Conservation (phyloP, 2,113 vertebrate genomes). For the Echinops telfairi region DNA sequence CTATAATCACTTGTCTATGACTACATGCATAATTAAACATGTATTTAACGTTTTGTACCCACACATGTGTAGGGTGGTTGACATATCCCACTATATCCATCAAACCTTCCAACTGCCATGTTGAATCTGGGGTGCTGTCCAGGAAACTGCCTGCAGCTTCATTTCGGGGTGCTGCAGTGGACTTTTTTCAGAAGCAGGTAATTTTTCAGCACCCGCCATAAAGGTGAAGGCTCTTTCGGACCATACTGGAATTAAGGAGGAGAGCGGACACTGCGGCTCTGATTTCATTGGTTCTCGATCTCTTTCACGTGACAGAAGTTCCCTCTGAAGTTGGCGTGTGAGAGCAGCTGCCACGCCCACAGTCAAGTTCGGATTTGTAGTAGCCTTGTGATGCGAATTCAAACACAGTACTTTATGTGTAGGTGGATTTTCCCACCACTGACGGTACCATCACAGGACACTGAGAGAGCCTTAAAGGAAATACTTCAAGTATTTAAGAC, state of each 20-base stretch:
- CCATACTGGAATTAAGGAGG: slow-evolving; percentile 16
- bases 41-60: neutral
- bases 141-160: neutral
- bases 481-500: slow-evolving; percentile 5
- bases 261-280: slow-evolving; percentile 4
- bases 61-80: neutral
- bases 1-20: neutral
- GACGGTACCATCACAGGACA: slow-evolving; percentile 13
- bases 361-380: slow-evolving; percentile 8
- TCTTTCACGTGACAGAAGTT: slow-evolving; percentile 21
- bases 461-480: slow-evolving; percentile 15
- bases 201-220: slow-evolving; percentile 19
- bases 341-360: neutral
- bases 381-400: slow-evolving; percentile 4
- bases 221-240: slow-evolving; percentile 22
- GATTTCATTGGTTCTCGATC: neutral
- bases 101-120: neutral
- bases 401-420: slow-evolving; percentile 37
- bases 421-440: neutral
- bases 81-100: neutral
- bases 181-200: slow-evolving; percentile 60
- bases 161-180: slow-evolving; percentile 30
- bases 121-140: neutral
- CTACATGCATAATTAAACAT: neutral
- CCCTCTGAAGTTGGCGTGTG: neutral